Base-by-base conservation (phyloP, 2,113 vertebrate species). In the Acrocephalus arundinaceus region DNA sequence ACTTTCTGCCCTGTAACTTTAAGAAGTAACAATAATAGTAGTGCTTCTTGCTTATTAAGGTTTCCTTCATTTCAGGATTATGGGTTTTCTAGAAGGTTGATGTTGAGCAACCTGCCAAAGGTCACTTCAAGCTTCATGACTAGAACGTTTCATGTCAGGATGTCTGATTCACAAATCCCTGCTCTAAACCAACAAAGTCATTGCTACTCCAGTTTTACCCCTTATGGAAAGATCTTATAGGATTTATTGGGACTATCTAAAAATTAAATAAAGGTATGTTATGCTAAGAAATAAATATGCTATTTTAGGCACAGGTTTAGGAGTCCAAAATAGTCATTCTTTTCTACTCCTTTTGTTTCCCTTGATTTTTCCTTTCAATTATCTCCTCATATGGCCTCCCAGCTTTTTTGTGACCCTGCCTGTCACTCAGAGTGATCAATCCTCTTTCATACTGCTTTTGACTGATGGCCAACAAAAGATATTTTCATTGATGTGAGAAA, bases 51-150 rank as follows among this genome's bases (percentile, higher is more conserved):
- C n/a, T 62, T 88, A 51, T 86, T 94, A 82, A 74, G 48, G 19
- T 86, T 93, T 83, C 72, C 88, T 97, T 93, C 52, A 71, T 80
- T 78, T 80, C 63, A 88, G 85, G 79, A 93, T 96, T 95, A 87
- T 73, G 61, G 24, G 35, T 70, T 94, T 94, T 94, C 59, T 90
- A 59, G 94, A 89, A 94, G 48, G 78, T 59, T 86, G 65, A 63
- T 67, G 65, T 63, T 92, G 70, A 90, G 17, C 3, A 8, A 92
- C 72, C 89, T 92, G 43, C 85, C 79, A 94, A 82, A 90, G 87
- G 92, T 96, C 87, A 86, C 51, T 49, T 71, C 87, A 88, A 93
- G 17, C 61, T 83, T 85, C 57, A 33, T 55, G 61, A 80, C 39
- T 77, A 71, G 75, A 94, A 61, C 39, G 78, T 41, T 80, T 90